These are phyloP conservation scores for Anas bahamensis DNA, from an alignment of 2,797 vertebrate genomes.

Conservation along the genomic window DNA sequence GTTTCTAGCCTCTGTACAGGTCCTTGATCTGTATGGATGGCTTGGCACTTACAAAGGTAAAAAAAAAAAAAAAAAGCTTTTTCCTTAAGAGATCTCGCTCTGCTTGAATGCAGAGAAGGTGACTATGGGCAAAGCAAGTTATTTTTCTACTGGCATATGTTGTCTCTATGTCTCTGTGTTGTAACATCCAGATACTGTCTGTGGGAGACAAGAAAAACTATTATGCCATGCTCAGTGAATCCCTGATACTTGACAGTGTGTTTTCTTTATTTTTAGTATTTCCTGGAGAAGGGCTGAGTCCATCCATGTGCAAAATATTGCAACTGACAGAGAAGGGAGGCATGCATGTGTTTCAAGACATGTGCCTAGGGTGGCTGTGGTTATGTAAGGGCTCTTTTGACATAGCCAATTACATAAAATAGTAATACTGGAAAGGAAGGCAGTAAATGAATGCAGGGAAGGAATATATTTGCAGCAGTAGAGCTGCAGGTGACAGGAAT, in stretches of 20 bases:
- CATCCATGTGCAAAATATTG: conserved; percentile 69
- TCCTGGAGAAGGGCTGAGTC: conserved; percentile 20
- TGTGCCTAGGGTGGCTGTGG: conserved; percentile 62
- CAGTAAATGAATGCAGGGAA: neutral
- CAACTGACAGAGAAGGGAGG: conserved; percentile 57
- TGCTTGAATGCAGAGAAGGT: neutral
- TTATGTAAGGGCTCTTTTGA: conserved; percentile 68
- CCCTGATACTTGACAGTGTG: neutral
- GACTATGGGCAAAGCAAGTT: neutral
- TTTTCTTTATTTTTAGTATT: conserved; percentile 21
- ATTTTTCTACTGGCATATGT: neutral
- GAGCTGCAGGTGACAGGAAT: neutral
- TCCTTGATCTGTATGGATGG: neutral
- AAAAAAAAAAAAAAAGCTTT: neutral
- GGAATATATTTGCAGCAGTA: neutral
- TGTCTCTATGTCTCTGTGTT: neutral
- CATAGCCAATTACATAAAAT: conserved; percentile 59
- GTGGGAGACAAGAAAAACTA: neutral
- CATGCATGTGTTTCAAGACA: conserved; percentile 24
- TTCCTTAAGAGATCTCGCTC: neutral
- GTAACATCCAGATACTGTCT: neutral
- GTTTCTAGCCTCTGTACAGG: neutral
- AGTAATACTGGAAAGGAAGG: neutral
- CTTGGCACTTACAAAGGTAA: neutral
- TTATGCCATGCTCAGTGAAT: neutral